phyloP scores from a whole-genome alignment of 2,797 vertebrate genomes.

The Premnoplex brunnescens region DNA sequence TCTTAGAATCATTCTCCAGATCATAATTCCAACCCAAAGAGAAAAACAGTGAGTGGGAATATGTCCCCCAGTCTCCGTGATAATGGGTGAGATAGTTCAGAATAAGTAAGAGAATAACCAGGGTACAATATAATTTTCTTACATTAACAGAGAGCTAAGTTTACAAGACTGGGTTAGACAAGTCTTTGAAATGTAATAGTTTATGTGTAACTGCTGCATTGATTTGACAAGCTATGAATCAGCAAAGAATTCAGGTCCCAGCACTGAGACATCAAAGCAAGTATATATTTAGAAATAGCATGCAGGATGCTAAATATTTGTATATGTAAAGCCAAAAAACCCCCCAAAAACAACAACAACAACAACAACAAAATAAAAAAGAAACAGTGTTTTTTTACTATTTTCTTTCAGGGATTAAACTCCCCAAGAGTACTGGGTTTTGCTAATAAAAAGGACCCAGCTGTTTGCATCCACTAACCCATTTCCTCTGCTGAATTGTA shows the following conservation, averaged over 20 bases:
- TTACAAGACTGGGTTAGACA: neutral
- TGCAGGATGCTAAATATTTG: neutral
- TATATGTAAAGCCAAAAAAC: neutral
- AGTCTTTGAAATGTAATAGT: constrained; percentile 21
- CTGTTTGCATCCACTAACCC: neutral
- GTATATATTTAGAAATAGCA: neutral
- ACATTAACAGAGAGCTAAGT: neutral
- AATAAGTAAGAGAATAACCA: neutral
- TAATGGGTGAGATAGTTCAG: neutral
- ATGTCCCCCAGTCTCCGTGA: neutral
- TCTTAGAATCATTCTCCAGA: neutral
- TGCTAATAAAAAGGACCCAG: neutral
- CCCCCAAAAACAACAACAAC: neutral
- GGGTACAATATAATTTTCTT: neutral
- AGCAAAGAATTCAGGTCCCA: constrained; percentile 29
- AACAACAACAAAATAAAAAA: neutral
- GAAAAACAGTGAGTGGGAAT: accelerated
- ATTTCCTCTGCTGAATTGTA: neutral
- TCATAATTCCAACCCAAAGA: neutral
- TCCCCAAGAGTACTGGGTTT: neutral
- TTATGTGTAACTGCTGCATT: neutral
- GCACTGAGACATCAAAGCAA: constrained; percentile 16
- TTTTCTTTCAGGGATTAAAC: neutral
- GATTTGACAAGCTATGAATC: constrained; percentile 39
- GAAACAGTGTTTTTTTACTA: neutral